These are phyloP conservation scores for Apis dorsata DNA, from an alignment of 1,140 invertebrate species.

Conservation along the genomic window DNA sequence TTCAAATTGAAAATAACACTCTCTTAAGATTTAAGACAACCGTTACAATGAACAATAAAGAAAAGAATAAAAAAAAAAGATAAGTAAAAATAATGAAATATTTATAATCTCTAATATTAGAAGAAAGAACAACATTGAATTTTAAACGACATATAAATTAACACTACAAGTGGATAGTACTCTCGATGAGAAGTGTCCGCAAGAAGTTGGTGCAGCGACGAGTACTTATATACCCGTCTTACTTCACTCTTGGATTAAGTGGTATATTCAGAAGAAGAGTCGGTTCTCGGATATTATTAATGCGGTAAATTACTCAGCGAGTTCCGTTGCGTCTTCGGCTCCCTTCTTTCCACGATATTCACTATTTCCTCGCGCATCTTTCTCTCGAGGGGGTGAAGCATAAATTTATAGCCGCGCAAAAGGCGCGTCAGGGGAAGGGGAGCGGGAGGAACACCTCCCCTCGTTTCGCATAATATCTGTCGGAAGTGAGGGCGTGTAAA, in stretches of 20 bases:
- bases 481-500: slow-evolving; percentile 34
- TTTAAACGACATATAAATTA: background rate
- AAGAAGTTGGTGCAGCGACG: background rate
- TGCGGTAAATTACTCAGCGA: slow-evolving; percentile 73
- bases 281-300: slow-evolving; percentile 68
- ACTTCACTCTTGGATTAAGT: slow-evolving; percentile 57
- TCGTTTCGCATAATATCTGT: slow-evolving; percentile 54
- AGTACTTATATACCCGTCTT: background rate
- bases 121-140: background rate
- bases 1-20: no score
- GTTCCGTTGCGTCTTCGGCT: slow-evolving; percentile 43
- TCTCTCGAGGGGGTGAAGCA: background rate
- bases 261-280: slow-evolving; percentile 48
- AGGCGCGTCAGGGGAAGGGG: slow-evolving; percentile 18
- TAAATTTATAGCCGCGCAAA: slow-evolving; percentile 54
- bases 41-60: no score
- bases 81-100: no score
- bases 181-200: background rate
- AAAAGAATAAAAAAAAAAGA: no score
- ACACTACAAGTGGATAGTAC: background rate
- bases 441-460: slow-evolving; percentile 45
- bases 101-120: no score
- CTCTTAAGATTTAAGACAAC: no score
- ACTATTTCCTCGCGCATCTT: slow-evolving; percentile 28
- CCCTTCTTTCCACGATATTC: slow-evolving; percentile 28